Evolutionary conservation across 2,888 invertebrate species (phyloP).

Genomic region (Digitonthophagus gazella): DNA sequence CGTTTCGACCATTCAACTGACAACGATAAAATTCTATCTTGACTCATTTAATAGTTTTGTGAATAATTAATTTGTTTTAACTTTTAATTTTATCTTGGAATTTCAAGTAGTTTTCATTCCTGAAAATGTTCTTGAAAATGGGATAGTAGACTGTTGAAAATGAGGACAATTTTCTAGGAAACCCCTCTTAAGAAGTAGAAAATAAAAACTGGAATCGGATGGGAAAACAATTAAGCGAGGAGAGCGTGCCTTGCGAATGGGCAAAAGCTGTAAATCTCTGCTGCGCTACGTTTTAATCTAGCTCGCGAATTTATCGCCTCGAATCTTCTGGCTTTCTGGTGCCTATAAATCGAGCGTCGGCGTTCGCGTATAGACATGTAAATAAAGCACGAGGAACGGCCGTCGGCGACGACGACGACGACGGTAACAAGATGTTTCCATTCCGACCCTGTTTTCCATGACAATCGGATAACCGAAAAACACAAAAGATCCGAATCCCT

Average conservation of each 20-base stretch:
- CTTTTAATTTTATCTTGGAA: too few species aligned
- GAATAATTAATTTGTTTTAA: neutral
- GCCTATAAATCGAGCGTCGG: neutral
- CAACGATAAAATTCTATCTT: slow-evolving; percentile 2
- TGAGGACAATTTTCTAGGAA: neutral
- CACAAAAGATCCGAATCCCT: slow-evolving; percentile 27
- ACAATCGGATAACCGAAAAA: slow-evolving; percentile 33
- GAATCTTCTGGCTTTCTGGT: neutral
- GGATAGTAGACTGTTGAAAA: too few species aligned
- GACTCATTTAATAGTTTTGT: neutral
- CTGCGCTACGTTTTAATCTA: neutral
- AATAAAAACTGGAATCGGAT: neutral
- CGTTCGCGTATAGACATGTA: neutral
- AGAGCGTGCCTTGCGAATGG: neutral
- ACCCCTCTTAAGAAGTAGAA: neutral
- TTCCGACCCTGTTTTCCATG: slow-evolving; percentile 34
- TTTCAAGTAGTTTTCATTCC: too few species aligned
- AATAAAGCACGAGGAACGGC: neutral
- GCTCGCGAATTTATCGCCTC: neutral
- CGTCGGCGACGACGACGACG: neutral
- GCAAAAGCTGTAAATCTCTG: neutral
- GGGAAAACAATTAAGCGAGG: neutral
- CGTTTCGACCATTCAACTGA: slow-evolving; percentile 4
- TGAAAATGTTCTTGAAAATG: too few species aligned
- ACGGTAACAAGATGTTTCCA: neutral